Percentiles rank a stretch among this genome's conserved stretches.
Evolutionary conservation across 2,113 vertebrate species (phyloP).

Genomic region (Conger conger): DNA sequence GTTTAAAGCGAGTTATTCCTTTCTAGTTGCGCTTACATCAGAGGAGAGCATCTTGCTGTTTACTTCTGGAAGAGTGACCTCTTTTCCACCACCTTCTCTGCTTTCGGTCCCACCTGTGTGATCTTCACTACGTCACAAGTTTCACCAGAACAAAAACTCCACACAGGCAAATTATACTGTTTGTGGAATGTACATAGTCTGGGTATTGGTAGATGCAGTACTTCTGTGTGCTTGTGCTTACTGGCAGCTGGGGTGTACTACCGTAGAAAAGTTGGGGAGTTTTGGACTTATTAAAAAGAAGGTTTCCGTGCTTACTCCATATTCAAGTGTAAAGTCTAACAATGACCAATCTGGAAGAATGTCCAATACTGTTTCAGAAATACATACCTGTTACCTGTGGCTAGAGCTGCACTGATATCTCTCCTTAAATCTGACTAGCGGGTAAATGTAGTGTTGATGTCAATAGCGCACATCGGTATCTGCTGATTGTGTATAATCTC

Average conservation of each 20-base stretch:
- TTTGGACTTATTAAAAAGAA: too few relatives aligned
- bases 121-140: neutral
- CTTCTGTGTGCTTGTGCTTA: too few relatives aligned
- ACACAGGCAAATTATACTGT: neutral
- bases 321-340: neutral
- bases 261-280: too few relatives aligned
- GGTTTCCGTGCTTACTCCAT: neutral
- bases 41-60: neutral
- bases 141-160: neutral
- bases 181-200: neutral
- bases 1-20: neutral
- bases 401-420: too few relatives aligned
- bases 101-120: neutral
- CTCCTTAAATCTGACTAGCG: too few relatives aligned
- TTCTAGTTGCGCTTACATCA: neutral
- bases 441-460: too few relatives aligned
- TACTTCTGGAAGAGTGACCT: constrained; percentile 3
- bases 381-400: neutral
- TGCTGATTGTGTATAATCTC: too few relatives aligned
- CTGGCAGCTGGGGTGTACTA: too few relatives aligned
- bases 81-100: constrained; percentile 23
- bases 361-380: neutral
- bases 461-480: too few relatives aligned
- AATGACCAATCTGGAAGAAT: neutral
- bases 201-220: too few relatives aligned